Evolutionary conservation across 2,888 invertebrate genomes (phyloP).

Genomic region (Drosophila greeni): DNA sequence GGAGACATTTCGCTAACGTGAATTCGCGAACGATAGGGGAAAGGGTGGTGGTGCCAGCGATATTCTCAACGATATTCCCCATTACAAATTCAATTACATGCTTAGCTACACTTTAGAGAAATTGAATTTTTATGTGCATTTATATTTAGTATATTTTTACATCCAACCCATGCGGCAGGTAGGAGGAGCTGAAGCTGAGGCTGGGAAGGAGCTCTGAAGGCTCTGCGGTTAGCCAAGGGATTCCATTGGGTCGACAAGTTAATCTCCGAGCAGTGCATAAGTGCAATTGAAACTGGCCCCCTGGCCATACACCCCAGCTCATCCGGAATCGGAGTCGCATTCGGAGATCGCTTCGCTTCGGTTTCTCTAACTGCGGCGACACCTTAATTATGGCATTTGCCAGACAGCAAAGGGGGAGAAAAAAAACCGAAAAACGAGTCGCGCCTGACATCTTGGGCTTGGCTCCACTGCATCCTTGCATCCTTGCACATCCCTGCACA

Average conservation of each 20-base stretch:
- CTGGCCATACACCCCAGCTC: no score
- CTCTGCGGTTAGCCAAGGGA: slow-evolving; percentile 39
- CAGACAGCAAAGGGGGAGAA: not conserved
- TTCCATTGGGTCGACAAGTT: slow-evolving; percentile 49
- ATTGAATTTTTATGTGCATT: slow-evolving; percentile 74
- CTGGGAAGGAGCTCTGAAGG: slow-evolving; percentile 2
- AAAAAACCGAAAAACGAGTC: slow-evolving; percentile 2
- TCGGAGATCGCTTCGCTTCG: slow-evolving; percentile 24
- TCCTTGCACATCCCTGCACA: not conserved
- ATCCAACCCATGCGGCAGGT: slow-evolving; percentile 26
- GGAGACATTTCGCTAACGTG: slow-evolving; percentile 50
- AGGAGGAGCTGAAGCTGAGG: not conserved
- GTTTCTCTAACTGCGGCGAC: slow-evolving; percentile 42
- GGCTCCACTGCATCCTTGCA: slow-evolving; percentile 9
- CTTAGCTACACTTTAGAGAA: slow-evolving; percentile 76
- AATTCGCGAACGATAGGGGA: slow-evolving; percentile 64
- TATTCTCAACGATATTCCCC: slow-evolving; percentile 68
- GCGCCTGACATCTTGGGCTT: not conserved
- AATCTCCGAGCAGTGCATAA: slow-evolving; percentile 39
- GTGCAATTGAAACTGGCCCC: slow-evolving; percentile 41
- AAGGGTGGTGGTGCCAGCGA: slow-evolving; percentile 14
- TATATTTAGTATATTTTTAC: slow-evolving; percentile 68
- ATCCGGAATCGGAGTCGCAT: slow-evolving; percentile 1
- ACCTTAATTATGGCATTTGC: slow-evolving; percentile 62
- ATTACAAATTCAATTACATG: slow-evolving; percentile 77